Conservation (phyloP, 1,140 invertebrate species). For the Carposina sasakii region DNA sequence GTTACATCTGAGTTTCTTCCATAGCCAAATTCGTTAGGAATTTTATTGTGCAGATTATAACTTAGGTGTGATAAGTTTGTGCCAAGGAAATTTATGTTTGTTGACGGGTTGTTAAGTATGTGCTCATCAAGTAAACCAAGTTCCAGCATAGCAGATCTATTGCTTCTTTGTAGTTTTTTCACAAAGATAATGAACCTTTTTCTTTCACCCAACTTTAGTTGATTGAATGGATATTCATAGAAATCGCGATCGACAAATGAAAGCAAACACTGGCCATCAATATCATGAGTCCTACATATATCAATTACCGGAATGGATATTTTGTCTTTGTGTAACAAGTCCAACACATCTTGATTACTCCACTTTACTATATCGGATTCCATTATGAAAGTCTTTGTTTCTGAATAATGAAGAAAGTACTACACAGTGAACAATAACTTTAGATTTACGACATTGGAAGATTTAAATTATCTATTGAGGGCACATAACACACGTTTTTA, state of each 20-base stretch:
- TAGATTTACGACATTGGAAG: no score
- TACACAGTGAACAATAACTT: no score
- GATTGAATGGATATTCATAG: conserved; percentile 63
- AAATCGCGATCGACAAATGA: conserved; percentile 66
- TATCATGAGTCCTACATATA: conserved; percentile 56
- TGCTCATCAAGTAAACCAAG: conserved; percentile 61
- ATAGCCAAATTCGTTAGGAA: conserved; percentile 46
- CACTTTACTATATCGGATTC: conserved; percentile 63
- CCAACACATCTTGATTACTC: conserved; percentile 67
- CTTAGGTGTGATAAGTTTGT: conserved; percentile 67
- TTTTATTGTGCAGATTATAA: conserved; percentile 62
- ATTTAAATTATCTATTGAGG: no score
- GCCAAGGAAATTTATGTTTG: conserved; percentile 66
- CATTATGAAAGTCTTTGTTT: no score
- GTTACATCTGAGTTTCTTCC: conserved; percentile 46
- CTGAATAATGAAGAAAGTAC: no score
- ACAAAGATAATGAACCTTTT: conserved; percentile 63
- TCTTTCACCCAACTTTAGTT: conserved; percentile 59
- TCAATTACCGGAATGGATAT: conserved; percentile 55
- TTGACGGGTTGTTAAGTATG: conserved; percentile 47
- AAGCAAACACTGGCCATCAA: conserved; percentile 65
- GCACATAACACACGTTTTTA: no score
- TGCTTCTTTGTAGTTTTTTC: conserved; percentile 63
- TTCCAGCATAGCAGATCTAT: conserved; percentile 60
- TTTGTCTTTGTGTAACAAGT: conserved; percentile 68